phyloP scores from a whole-genome alignment of 2,113 vertebrate species.

The Pachypanchax playfairii region DNA sequence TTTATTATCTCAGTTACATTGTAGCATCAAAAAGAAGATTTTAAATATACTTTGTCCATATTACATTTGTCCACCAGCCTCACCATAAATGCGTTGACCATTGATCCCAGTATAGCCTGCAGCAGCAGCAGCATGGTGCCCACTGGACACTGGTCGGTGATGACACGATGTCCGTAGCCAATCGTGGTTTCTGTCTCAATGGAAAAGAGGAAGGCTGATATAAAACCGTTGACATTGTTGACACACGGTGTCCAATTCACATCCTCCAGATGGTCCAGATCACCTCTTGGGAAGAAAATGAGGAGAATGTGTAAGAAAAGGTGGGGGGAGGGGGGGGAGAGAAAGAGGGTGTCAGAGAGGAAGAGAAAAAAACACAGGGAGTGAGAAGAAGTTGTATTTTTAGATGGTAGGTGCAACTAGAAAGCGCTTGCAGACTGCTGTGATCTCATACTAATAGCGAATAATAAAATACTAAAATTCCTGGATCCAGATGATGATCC shows the following conservation, averaged over 20 bases:
- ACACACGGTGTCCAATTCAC: constrained; percentile 93
- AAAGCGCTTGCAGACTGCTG: too few species aligned
- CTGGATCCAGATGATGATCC: too few species aligned
- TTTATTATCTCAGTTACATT: too few species aligned
- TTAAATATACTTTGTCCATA: background rate
- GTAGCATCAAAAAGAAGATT: background rate
- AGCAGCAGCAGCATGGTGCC: constrained; percentile 93
- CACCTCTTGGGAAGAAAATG: constrained; percentile 75
- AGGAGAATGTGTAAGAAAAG: constrained; percentile 26
- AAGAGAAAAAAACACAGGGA: constrained; percentile 44
- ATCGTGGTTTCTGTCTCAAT: constrained; percentile 98
- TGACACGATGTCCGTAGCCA: constrained; percentile 94
- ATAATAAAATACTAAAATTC: too few species aligned
- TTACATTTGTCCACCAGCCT: constrained; percentile 9
- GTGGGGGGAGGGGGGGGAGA: constrained; percentile 18
- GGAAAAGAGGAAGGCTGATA: constrained; percentile 96
- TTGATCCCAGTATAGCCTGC: constrained; percentile 95
- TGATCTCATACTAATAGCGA: too few species aligned
- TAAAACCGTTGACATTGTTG: constrained; percentile 95
- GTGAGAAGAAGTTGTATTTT: constrained; percentile 50
- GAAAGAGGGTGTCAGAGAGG: constrained; percentile 39
- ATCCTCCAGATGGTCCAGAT: constrained; percentile 95
- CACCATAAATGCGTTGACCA: constrained; percentile 99
- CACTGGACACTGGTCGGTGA: constrained; percentile 95
- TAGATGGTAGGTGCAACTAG: constrained; percentile 39